These are phyloP conservation scores for Eulemur coronatus DNA, from an alignment of 2,797 vertebrate genomes.

Conservation along the genomic window DNA sequence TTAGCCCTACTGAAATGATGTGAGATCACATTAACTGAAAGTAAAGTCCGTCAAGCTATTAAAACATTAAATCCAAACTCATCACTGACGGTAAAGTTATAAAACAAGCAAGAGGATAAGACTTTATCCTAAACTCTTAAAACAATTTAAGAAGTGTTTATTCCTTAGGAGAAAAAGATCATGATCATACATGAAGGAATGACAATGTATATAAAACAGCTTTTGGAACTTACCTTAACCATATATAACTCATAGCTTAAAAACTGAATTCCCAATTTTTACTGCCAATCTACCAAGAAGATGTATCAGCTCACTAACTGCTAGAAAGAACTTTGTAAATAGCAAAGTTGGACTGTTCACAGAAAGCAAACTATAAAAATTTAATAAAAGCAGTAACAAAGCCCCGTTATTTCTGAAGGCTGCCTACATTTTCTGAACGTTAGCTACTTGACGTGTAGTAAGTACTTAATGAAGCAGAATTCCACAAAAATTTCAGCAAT, in stretches of 20 bases:
- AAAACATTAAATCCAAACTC: not conserved
- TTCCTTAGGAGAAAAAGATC: not conserved
- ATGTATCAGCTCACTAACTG: not conserved
- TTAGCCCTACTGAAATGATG: not conserved
- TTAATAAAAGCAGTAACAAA: not conserved
- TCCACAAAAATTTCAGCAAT: not conserved
- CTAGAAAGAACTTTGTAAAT: not conserved
- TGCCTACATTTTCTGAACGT: not conserved
- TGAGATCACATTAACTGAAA: not conserved
- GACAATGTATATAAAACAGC: not conserved
- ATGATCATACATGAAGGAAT: not conserved
- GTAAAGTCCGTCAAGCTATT: not conserved
- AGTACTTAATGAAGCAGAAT: not conserved
- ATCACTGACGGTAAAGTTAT: not conserved
- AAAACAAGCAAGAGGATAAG: not conserved
- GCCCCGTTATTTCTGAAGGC: not conserved
- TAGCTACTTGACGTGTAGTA: not conserved
- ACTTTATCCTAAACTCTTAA: not conserved
- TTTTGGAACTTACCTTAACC: not conserved
- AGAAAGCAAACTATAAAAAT: not conserved
- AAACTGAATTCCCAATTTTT: not conserved
- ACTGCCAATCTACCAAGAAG: not conserved
- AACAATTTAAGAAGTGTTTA: not conserved
- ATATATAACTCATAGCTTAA: not conserved
- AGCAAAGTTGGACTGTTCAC: not conserved